These are phyloP conservation scores for Aphelocoma californica DNA, from an alignment of 2,797 vertebrate genomes.

Conservation along the genomic window DNA sequence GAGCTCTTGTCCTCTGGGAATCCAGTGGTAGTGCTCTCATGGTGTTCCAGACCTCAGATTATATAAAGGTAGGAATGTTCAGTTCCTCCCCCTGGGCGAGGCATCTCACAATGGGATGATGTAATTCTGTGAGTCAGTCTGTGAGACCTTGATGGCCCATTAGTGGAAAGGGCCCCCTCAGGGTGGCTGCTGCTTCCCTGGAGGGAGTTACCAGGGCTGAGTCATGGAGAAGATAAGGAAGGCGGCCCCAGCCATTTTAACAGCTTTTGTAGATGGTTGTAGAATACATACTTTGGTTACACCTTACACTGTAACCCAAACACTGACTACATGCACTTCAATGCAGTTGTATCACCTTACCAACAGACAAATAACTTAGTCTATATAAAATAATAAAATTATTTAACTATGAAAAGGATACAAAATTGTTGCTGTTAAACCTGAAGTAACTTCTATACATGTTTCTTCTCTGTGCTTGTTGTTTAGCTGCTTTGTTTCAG, in stretches of 20 bases:
- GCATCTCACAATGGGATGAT: background rate
- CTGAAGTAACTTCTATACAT: background rate
- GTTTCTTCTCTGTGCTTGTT: background rate
- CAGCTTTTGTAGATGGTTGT: background rate
- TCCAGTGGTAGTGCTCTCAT: background rate
- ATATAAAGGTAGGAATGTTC: background rate
- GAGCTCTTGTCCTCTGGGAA: background rate
- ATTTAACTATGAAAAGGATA: background rate
- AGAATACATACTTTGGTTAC: background rate
- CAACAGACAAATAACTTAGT: background rate
- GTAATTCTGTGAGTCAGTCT: background rate
- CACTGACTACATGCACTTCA: background rate
- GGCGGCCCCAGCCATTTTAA: background rate
- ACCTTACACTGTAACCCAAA: background rate
- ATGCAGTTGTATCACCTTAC: background rate
- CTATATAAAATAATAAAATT: background rate
- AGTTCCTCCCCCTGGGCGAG: background rate
- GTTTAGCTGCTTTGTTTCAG: background rate
- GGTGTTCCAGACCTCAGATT: background rate
- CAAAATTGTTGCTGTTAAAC: background rate
- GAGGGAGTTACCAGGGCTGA: background rate
- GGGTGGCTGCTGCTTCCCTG: background rate
- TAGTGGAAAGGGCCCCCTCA: background rate
- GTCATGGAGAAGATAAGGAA: background rate
- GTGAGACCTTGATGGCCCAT: background rate